Percentiles rank a stretch among this genome's conserved stretches.
phyloP scores from a whole-genome alignment of 2,888 invertebrate genomes.

The Poecilus cupreus region DNA sequence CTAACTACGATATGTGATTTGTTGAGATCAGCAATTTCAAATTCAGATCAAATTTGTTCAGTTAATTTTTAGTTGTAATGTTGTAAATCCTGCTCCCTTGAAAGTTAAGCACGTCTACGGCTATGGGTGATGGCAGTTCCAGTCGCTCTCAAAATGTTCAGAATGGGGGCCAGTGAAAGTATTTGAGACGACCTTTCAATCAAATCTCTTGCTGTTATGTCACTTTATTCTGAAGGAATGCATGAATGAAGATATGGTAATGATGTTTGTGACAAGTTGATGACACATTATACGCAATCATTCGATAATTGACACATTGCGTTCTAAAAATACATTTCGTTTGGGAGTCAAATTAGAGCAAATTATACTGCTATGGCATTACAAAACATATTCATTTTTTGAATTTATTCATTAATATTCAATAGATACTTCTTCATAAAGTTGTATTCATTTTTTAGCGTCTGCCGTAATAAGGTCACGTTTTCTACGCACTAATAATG shows the following conservation, averaged over 20 bases:
- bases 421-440: too few species aligned
- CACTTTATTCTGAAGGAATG: constrained; percentile 6
- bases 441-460: neutral
- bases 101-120: neutral
- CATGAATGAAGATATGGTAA: constrained; percentile 28
- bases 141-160: constrained; percentile 40
- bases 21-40: too few species aligned
- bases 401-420: too few species aligned
- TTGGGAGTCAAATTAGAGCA: neutral
- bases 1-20: too few species aligned
- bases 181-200: constrained; percentile 23
- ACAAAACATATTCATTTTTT: neutral
- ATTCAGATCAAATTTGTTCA: too few species aligned
- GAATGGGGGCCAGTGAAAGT: constrained; percentile 42
- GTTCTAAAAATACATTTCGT: constrained; percentile 24
- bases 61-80: too few species aligned
- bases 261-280: constrained; percentile 13
- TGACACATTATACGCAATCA: constrained; percentile 9
- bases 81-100: neutral
- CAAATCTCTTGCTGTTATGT: constrained; percentile 17
- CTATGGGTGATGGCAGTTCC: neutral
- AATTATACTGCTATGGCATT: neutral
- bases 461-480: constrained; percentile 6
- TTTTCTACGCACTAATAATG: constrained; percentile 41
- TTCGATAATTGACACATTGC: constrained; percentile 3